These are phyloP conservation scores for Oreochromis spilurus DNA, from an alignment of 2,113 vertebrate species.

Conservation along the genomic window DNA sequence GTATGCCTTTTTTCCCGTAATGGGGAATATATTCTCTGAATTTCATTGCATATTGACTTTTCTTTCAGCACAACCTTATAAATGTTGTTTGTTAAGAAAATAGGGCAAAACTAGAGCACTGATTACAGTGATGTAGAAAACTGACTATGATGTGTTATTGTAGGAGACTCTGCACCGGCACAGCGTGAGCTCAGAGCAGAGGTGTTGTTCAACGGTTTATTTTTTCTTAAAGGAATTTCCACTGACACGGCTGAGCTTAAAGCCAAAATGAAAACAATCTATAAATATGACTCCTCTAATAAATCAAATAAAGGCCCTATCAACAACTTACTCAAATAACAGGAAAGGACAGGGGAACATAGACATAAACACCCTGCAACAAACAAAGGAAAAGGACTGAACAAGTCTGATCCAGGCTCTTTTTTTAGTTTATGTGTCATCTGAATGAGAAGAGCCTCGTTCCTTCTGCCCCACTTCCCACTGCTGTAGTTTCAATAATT, in stretches of 20 bases:
- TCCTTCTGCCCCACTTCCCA: not conserved
- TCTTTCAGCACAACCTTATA: not conserved
- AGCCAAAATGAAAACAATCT: not conserved
- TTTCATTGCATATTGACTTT: not conserved
- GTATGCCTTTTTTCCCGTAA: not conserved
- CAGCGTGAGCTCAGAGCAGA: not conserved
- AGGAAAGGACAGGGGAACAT: not conserved
- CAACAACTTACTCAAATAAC: not conserved
- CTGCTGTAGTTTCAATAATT: not conserved
- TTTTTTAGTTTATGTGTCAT: not conserved
- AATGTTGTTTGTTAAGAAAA: not conserved
- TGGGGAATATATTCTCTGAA: not conserved
- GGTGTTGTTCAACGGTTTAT: not conserved
- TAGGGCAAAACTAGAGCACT: not conserved
- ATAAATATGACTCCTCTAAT: not conserved
- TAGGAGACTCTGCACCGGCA: not conserved
- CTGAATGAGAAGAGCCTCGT: not conserved
- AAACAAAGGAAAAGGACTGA: not conserved
- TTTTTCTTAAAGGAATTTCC: not conserved
- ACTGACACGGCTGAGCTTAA: not conserved
- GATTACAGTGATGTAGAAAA: not conserved
- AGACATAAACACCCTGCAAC: not conserved
- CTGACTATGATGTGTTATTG: not conserved
- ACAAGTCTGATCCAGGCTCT: not conserved
- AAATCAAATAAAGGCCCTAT: not conserved